These are phyloP conservation scores for Conopomorpha cramerella DNA, from an alignment of 1,140 invertebrate species.

Conservation along the genomic window DNA sequence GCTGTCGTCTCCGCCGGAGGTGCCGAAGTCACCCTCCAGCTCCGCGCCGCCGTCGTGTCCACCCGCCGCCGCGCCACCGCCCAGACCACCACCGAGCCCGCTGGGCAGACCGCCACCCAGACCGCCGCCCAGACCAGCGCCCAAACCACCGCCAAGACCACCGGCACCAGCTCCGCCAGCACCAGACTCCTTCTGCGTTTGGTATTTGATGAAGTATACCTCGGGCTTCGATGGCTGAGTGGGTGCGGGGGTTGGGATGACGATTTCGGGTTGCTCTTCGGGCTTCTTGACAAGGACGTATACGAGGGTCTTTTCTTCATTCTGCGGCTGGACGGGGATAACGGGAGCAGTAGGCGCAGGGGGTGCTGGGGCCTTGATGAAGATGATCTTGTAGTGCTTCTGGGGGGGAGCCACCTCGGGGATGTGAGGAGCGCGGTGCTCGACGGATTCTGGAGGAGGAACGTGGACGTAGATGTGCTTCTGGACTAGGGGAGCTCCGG, in stretches of 20 bases:
- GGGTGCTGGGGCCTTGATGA: conserved; percentile 84
- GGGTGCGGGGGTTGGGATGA: conserved; percentile 73
- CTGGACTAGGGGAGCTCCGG: conserved; percentile 48
- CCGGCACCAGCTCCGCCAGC: conserved; percentile 39
- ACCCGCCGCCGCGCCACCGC: conserved; percentile 15
- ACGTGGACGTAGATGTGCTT: conserved; percentile 62
- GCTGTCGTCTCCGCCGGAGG: conserved; percentile 24
- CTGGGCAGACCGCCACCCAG: conserved; percentile 14
- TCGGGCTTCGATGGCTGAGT: conserved; percentile 84
- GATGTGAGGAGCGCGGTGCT: conserved; percentile 63
- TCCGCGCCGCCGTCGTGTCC: conserved; percentile 23
- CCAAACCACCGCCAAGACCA: conserved; percentile 19
- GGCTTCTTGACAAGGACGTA: conserved; percentile 87
- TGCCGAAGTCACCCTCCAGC: conserved; percentile 27
- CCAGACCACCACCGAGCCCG: conserved; percentile 14
- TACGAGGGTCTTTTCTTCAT: conserved; percentile 87
- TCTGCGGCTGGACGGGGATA: conserved; percentile 75
- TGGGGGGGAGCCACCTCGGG: conserved; percentile 66
- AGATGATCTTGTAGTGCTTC: conserved; percentile 88
- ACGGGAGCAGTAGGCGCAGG: conserved; percentile 76
- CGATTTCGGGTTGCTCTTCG: conserved; percentile 77
- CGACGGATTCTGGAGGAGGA: conserved; percentile 64
- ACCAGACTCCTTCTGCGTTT: conserved; percentile 68
- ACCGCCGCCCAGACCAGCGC: conserved; percentile 14
- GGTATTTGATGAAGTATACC: conserved; percentile 88